phyloP scores from a whole-genome alignment of 2,797 vertebrate genomes.

The Glyptemys insculpta region DNA sequence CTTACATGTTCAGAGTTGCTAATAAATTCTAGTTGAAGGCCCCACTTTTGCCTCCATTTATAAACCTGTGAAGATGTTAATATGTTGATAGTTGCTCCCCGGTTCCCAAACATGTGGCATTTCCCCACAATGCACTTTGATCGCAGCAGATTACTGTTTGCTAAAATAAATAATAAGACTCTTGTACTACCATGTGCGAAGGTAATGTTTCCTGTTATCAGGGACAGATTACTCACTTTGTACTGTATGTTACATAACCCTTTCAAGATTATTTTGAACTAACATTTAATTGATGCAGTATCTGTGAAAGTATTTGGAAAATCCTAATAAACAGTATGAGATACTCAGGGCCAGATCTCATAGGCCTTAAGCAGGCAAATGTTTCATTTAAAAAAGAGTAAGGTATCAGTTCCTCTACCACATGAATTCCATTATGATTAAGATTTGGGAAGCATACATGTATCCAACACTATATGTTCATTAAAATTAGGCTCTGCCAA shows the following conservation, averaged over 20 bases:
- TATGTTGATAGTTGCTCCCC: neutral
- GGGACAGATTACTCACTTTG: neutral
- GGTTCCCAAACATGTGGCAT: neutral
- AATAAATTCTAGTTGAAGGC: neutral
- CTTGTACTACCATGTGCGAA: neutral
- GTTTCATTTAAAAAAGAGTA: neutral
- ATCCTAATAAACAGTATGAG: neutral
- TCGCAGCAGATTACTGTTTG: neutral
- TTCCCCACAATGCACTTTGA: neutral
- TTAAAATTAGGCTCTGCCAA: conserved; percentile 33
- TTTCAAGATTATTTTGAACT: neutral
- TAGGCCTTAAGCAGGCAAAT: neutral
- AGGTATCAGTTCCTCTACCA: neutral
- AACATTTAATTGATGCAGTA: neutral
- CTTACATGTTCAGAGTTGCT: neutral
- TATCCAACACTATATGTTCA: neutral
- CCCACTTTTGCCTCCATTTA: neutral
- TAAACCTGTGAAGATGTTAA: neutral
- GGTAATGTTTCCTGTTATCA: neutral
- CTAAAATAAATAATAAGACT: neutral
- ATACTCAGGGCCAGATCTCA: neutral
- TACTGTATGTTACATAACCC: neutral
- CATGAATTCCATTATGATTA: neutral
- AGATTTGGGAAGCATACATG: conserved; percentile 29
- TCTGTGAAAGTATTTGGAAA: neutral